These are phyloP conservation scores for Ophion obscuratus DNA, from an alignment of 2,888 invertebrate species.

Conservation along the genomic window DNA sequence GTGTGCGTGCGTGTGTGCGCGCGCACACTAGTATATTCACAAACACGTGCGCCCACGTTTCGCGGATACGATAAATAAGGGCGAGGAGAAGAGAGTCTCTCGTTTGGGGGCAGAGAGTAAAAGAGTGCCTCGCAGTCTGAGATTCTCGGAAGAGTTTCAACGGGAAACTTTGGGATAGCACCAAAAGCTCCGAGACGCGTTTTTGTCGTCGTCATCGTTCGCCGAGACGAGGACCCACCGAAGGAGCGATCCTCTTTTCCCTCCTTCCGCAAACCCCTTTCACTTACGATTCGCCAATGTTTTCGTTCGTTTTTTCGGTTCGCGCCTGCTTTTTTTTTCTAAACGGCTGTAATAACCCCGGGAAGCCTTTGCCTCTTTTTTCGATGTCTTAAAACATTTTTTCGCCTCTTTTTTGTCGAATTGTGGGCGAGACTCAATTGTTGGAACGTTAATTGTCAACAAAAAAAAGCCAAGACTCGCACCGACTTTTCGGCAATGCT, in stretches of 20 bases:
- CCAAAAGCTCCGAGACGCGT: slow-evolving; percentile 72
- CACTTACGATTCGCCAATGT: slow-evolving; percentile 18
- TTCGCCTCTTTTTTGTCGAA: neutral
- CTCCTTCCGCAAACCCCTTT: neutral
- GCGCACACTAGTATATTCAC: slow-evolving; percentile 18
- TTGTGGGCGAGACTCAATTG: slow-evolving; percentile 13
- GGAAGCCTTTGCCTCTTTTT: slow-evolving; percentile 22
- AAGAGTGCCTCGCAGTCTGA: slow-evolving; percentile 71
- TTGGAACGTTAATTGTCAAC: neutral
- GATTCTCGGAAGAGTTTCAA: slow-evolving; percentile 80
- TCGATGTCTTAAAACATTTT: slow-evolving; percentile 2
- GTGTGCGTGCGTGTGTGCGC: slow-evolving; percentile 62
- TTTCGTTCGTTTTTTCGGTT: slow-evolving; percentile 27
- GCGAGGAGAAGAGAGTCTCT: slow-evolving; percentile 41
- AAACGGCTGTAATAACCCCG: slow-evolving; percentile 23
- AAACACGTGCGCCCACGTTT: slow-evolving; percentile 62
- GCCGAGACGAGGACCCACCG: slow-evolving; percentile 54
- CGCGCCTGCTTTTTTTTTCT: neutral
- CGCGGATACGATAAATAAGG: slow-evolving; percentile 71
- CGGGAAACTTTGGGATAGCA: slow-evolving; percentile 63
- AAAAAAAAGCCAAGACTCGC: neutral
- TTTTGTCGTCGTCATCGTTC: slow-evolving; percentile 74
- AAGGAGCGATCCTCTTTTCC: slow-evolving; percentile 28
- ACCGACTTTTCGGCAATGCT: no score
- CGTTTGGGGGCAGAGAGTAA: slow-evolving; percentile 65